These are phyloP conservation scores for Sphenopsis melanotis DNA, from an alignment of 2,797 vertebrate genomes.

Conservation along the genomic window DNA sequence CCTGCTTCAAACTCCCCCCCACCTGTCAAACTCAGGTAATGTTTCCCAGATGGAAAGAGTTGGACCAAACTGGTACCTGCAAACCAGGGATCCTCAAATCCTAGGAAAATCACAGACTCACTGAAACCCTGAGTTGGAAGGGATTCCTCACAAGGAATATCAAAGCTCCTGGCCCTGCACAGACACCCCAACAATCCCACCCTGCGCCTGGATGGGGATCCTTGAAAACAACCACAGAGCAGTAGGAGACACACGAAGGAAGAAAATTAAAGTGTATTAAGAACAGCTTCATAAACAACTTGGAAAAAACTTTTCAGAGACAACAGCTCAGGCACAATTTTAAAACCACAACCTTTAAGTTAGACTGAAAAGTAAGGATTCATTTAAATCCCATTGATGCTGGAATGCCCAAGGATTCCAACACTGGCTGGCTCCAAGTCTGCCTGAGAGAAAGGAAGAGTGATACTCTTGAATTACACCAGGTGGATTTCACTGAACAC, in stretches of 20 bases:
- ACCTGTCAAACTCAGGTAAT: fast-evolving
- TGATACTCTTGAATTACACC: not conserved
- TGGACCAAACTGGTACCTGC: not conserved
- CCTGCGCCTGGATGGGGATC: not conserved
- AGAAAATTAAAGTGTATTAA: not conserved
- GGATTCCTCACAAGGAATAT: not conserved
- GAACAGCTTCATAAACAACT: not conserved
- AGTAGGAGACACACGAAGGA: not conserved
- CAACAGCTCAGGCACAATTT: not conserved
- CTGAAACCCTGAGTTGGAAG: not conserved
- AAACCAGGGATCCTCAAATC: not conserved
- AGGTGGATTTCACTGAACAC: not conserved
- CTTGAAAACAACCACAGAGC: not conserved
- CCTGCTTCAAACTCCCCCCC: not conserved
- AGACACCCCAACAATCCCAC: not conserved
- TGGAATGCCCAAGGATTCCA: not conserved
- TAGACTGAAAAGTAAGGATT: not conserved
- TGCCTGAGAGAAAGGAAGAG: not conserved
- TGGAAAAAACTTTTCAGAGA: not conserved
- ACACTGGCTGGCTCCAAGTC: not conserved
- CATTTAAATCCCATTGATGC: not conserved
- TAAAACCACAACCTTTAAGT: not conserved
- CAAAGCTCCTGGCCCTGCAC: not conserved
- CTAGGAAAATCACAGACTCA: fast-evolving
- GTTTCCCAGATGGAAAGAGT: not conserved